Percentiles rank a stretch among this genome's conserved stretches.
Conservation (phyloP, 2,113 vertebrate species). For the Turnix velox region DNA sequence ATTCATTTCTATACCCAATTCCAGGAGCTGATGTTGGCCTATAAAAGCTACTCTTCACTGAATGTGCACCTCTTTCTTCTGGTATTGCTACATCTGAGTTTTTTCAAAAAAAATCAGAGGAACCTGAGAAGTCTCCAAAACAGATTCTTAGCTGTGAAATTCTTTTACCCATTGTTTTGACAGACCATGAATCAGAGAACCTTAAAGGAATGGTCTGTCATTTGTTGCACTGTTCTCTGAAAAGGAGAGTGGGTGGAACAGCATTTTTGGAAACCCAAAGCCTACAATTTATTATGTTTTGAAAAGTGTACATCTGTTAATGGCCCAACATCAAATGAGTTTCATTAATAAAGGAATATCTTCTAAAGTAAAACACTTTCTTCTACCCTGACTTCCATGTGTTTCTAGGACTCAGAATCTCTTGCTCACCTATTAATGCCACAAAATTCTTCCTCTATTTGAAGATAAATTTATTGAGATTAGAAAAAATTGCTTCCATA, state of each 20-base stretch:
- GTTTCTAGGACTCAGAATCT: background rate
- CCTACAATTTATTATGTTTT: background rate
- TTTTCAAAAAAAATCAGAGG: background rate
- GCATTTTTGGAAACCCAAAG: background rate
- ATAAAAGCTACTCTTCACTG: background rate
- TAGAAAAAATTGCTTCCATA: background rate
- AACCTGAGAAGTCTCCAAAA: background rate
- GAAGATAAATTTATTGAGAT: background rate
- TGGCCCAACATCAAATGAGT: background rate
- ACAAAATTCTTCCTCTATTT: background rate
- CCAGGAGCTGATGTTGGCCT: background rate
- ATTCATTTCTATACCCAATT: background rate
- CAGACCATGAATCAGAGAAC: background rate
- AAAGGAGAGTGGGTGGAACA: background rate
- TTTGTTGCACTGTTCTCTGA: background rate
- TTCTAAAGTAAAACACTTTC: background rate
- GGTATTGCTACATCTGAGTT: background rate
- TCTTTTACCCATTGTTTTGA: background rate
- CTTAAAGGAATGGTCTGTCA: background rate
- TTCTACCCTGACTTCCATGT: background rate
- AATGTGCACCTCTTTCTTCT: background rate
- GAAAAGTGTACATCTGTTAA: background rate
- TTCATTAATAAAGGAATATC: background rate
- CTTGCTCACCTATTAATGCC: background rate
- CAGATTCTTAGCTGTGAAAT: background rate